Base-by-base conservation (phyloP, 2,888 invertebrate genomes). In the Colostygia pectinataria region DNA sequence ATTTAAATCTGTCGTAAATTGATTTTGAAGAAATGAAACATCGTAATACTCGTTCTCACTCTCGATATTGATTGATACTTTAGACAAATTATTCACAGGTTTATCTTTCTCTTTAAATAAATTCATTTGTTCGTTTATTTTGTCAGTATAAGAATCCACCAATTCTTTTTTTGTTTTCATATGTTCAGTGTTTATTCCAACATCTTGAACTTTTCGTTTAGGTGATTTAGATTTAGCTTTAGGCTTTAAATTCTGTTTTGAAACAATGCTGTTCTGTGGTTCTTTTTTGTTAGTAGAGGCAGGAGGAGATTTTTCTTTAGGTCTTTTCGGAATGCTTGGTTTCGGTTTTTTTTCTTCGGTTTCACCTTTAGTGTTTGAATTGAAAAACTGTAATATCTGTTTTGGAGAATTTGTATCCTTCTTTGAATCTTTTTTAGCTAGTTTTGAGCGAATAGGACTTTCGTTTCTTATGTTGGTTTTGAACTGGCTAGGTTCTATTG, bases 61-160 rank as follows among this genome's bases (percentile, higher is more conserved):
- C 7, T 84, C 76, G 44, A 86, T 81, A 54, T 81, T 79, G 20
- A 85, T 62, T 9, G 77, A 69, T 5, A 83, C 66, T 56, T 71
- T 77, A 6, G 87, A 83, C 25, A 65, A 61, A 24, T 64, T 55
- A 23, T 57, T 63, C 50, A 56, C 68, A 5, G 52, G 55, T 24
- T 54, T 56, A 1, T 39, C 34, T 31, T 62, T 57, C 2, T 27
- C 25, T 25, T 9, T 29, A 2, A 6, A 37, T 59, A 47, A 57
- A 52, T 60, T 58, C 50, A 71, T 57, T 31, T 58, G 63, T 25
- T 65, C 59, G 1, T 61, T 57, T 12, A 77, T 34, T 42, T 67
- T 70, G 50, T 67, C 73, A 2, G 80, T 77, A 36, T 75, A 80
- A 10, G 65, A 66, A 3, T 83, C 77, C 4, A 82, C 68, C 14